Base-by-base conservation (phyloP, 2,797 vertebrate species). In the Silurus aristotelis region DNA sequence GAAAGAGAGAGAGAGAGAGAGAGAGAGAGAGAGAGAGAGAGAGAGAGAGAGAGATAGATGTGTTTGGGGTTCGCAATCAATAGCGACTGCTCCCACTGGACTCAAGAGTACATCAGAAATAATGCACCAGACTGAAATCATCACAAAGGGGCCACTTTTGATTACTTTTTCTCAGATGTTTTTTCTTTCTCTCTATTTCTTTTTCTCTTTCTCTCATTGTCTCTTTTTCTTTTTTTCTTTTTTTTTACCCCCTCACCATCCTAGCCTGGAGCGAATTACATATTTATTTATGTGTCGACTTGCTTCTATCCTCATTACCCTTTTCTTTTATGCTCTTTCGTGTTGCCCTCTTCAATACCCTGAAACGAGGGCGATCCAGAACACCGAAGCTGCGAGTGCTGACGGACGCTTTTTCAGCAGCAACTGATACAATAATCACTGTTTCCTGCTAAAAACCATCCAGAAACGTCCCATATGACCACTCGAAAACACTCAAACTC, bases 21-120 rank as follows among this genome's bases (percentile, higher is more conserved):
- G 67, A 56, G 46, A 15, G 70, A 38, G 60, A 52, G 70, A 64
- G 38, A 71, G 25, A 52, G 19, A 43, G 31, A 56, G 12, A 43
- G 43, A 72, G 43, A 72, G 43, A 20, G 20, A 46, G 60, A 67
- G 72, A 6, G 22, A 61, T n/a, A 7, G 68, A 55, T 73, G 82
- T 8, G 61, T 46, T 71, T 46, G 66, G 73, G 73, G 6, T 12
- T 15, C 46, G 66, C 68, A 38, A 89, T 90, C 89, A 78, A 84
- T 90, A 89, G 72, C 58, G 87, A 86, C 77, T 86, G 83, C 73
- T 88, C 88, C 85, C 85, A 75, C 46, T 82, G 85, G 89, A 85
- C 46, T 72, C 67, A 58, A 88, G 83, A 87, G 86, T 85, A 82
- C 84, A 88, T 84, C 84, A 87, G 84, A 86, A 83, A 86, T 85